A percentile compares a stretch with the other conserved stretches of the same genome.
These are phyloP conservation scores for Gila robusta DNA, from an alignment of 2,797 vertebrate species.

Conservation along the genomic window DNA sequence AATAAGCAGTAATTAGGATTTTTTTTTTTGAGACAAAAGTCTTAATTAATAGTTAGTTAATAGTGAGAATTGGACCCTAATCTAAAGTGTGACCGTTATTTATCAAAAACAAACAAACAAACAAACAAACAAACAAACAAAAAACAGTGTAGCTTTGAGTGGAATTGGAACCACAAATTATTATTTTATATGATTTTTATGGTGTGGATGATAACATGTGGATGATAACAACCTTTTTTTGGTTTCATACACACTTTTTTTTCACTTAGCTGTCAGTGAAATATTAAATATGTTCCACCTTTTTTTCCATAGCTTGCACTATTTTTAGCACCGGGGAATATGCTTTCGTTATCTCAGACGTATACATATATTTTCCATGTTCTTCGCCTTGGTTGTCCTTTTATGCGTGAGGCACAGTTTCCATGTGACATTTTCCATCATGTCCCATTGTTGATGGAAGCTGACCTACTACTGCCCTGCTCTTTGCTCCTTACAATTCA, in stretches of 20 bases:
- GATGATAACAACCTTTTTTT: background rate
- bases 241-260: background rate
- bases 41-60: background rate
- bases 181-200: background rate
- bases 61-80: background rate
- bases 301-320: conserved; percentile 4
- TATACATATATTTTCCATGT: conserved; percentile 32
- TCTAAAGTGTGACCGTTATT: background rate
- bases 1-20: background rate
- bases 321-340: conserved; percentile 27
- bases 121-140: too few species aligned
- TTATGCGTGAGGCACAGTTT: background rate
- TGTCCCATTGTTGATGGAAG: conserved; percentile 38
- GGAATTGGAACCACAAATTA: background rate
- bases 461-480: conserved; percentile 26
- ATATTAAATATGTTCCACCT: background rate
- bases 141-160: background rate
- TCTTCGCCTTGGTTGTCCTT: conserved; percentile 31
- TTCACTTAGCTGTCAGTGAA: conserved; percentile 1
- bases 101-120: too few species aligned
- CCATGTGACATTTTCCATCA: conserved; percentile 38
- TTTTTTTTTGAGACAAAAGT: background rate
- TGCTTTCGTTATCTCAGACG: background rate
- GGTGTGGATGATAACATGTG: background rate
- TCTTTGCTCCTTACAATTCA: conserved; percentile 35